Evolutionary conservation across 2,888 invertebrate species (phyloP).

Genomic region (Argyresthia albistria): DNA sequence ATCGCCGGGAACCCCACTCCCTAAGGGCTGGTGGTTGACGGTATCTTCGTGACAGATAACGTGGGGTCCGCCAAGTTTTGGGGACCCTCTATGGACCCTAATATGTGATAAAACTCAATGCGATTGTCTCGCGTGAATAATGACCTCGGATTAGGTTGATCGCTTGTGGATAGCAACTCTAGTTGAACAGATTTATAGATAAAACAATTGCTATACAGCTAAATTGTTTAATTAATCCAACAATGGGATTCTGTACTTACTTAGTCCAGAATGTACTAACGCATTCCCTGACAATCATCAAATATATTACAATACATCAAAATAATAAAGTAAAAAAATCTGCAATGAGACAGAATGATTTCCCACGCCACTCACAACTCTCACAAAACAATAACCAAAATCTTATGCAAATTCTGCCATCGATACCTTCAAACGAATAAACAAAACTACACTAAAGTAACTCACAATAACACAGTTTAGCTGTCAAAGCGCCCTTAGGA

Average conservation of each 20-base stretch:
- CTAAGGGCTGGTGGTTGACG: conserved; percentile 38
- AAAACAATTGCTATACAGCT: too few species aligned
- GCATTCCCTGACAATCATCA: too few species aligned
- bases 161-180: conserved; percentile 1
- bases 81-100: conserved; percentile 30
- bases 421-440: conserved; percentile 33
- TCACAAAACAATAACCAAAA: conserved; percentile 34
- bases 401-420: conserved; percentile 28
- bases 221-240: too few species aligned
- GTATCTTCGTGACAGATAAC: conserved; percentile 58
- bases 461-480: conserved; percentile 63
- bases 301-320: too few species aligned
- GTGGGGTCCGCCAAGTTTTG: conserved; percentile 21
- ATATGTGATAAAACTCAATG: conserved; percentile 64
- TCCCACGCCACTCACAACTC: conserved; percentile 60
- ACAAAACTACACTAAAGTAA: conserved; percentile 32
- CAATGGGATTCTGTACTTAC: too few species aligned
- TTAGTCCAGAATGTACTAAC: too few species aligned
- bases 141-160: conserved; percentile 13
- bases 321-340: too few species aligned
- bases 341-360: too few species aligned
- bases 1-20: conserved; percentile 27
- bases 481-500: conserved; percentile 46
- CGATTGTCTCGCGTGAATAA: conserved; percentile 55
- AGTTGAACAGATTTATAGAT: too few species aligned